These are phyloP conservation scores for Aurelia aurita DNA, from an alignment of 30 jellyfish, hydroid and myxozoan genomes.

Conservation along the genomic window DNA sequence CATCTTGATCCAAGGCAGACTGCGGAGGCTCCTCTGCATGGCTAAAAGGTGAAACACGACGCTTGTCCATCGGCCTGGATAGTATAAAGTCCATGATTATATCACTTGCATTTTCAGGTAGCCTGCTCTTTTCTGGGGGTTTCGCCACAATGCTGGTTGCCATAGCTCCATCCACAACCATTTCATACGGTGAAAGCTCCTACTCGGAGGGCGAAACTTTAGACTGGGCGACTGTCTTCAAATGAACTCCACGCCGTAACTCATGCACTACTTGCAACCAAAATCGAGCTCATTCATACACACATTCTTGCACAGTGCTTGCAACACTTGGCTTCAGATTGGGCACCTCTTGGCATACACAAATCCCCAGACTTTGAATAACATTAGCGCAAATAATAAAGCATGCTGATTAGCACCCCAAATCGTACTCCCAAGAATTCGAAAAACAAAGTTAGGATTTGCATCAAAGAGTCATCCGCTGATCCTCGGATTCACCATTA, in stretches of 20 bases:
- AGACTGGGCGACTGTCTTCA: conserved; percentile 53
- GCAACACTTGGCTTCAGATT: conserved; percentile 63
- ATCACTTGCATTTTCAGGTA: conserved; percentile 75
- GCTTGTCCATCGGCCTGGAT: conserved; percentile 27
- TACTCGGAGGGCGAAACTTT: conserved; percentile 38
- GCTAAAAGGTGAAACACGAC: neutral
- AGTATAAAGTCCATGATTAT: conserved; percentile 53
- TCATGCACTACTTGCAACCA: conserved; percentile 95
- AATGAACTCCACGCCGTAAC: conserved; percentile 77
- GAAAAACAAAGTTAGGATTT: too few relatives aligned
- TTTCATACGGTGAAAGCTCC: conserved; percentile 69
- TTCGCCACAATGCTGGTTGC: neutral
- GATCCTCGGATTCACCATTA: too few relatives aligned
- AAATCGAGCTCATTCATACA: conserved; percentile 89
- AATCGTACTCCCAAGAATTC: too few relatives aligned
- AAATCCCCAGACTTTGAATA: too few relatives aligned
- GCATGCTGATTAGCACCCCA: too few relatives aligned
- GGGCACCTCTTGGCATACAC: conserved; percentile 8
- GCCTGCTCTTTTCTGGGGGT: conserved; percentile 25
- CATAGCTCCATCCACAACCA: conserved; percentile 10
- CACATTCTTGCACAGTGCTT: conserved; percentile 71
- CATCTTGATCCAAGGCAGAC: neutral
- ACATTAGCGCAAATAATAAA: too few relatives aligned
- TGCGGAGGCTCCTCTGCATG: neutral
- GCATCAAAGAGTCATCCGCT: too few relatives aligned